These are phyloP conservation scores for Pachypanchax playfairii DNA, from an alignment of 2,113 vertebrate genomes.

Conservation along the genomic window DNA sequence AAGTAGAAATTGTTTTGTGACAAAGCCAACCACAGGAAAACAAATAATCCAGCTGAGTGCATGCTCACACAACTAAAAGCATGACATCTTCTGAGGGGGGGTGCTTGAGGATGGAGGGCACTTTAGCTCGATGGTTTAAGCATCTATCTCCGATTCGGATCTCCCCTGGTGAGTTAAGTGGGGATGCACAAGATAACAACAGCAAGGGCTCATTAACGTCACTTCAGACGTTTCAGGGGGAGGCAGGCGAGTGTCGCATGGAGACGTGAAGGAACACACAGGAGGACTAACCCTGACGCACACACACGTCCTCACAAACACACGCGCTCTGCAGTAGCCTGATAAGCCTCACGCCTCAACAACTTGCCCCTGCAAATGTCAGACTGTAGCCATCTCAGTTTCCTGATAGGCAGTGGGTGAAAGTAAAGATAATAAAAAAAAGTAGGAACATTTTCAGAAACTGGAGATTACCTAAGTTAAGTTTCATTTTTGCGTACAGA, in stretches of 20 bases:
- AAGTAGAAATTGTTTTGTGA: conserved; percentile 6
- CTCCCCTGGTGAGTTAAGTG: conserved; percentile 62
- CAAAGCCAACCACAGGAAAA: not conserved
- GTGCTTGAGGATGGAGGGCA: conserved; percentile 45
- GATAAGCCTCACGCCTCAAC: conserved; percentile 64
- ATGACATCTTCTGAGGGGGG: conserved; percentile 28
- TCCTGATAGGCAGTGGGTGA: conserved; percentile 44
- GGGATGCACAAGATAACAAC: conserved; percentile 62
- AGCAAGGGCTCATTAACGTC: conserved; percentile 65
- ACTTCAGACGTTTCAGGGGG: conserved; percentile 52
- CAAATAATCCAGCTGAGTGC: no score
- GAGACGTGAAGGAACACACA: conserved; percentile 30
- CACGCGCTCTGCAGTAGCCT: conserved; percentile 48
- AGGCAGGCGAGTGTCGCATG: conserved; percentile 31
- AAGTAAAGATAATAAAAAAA: conserved; percentile 50
- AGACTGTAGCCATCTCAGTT: conserved; percentile 46
- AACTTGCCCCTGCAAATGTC: conserved; percentile 70
- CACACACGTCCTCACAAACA: not conserved
- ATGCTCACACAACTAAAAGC: not conserved
- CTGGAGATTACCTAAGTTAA: conserved; percentile 56
- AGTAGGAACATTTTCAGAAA: conserved; percentile 37
- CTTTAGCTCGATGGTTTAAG: conserved; percentile 59
- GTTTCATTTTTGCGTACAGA: no score
- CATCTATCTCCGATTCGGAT: conserved; percentile 59
- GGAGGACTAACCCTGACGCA: conserved; percentile 9